Evolutionary conservation across 2,888 invertebrate genomes (phyloP), one percentile per base, ranked within the genome.

Genomic region (Aphodius granarius): DNA sequence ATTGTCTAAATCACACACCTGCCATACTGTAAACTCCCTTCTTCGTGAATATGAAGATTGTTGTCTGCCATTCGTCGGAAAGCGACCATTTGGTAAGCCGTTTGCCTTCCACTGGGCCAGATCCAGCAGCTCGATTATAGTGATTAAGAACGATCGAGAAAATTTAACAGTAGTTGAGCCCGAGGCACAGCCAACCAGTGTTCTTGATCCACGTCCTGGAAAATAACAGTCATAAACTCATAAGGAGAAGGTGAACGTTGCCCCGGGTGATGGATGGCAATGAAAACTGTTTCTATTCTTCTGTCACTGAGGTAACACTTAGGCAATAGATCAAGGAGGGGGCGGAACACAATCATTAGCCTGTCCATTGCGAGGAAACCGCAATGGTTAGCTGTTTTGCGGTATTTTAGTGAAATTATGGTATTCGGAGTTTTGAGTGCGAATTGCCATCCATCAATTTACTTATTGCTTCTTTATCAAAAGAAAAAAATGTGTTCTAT

Each of bases 151-250:
- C 68, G 68, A 68, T 68, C 68, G 68, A 21, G 68, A 68, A 68
- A 20, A 68, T 68, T 68, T 68, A 68, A 68, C 68, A 68, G 68
- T 68, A 68, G 68, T 68, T 68, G 68, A 9, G 68, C 21, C 68
- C 68, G 43, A 43, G 43, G 43, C 43, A 43, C 9, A 6, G 3
- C 43, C 43, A 43, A 43, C 43, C 43, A 43, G 43, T 13, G 13
- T 13, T 43, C 43, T 43, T 6, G 43, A 43, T 43, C 43, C 43
- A 43, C 43, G 43, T 43, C 13, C 43, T 13, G 43, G 43, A 43
- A 43, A 43, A 43, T 43, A 43, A 43, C 43, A 43, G 43, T 43
- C 43, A 43, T 43, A 43, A 43, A 13, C n/a, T n/a, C n/a, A n/a
- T n/a, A 43, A 2, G 43, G 6, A 9, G 43, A 43, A 43, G 43